Evolutionary conservation across 2,113 vertebrate species (phyloP), one percentile per base, ranked within the genome.

Genomic region (Ameiurus melas): DNA sequence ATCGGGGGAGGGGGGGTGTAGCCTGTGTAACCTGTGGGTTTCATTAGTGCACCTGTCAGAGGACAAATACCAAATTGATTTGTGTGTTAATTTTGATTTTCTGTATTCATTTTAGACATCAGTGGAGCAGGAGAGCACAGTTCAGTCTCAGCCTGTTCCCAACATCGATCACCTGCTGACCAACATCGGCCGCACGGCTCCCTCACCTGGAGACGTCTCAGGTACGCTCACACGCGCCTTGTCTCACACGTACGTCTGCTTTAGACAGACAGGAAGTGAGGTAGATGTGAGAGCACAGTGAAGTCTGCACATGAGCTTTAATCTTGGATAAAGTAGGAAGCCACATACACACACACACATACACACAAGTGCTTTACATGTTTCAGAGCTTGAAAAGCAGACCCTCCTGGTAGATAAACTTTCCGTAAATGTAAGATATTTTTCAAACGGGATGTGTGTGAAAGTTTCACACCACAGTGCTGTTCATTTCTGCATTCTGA

Each of bases 121-220:
- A 92, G 96, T 97, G 88, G 96, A 96, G 91, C 96, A 97, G 91
- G 97, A 97, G 93, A 97, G 93, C 92, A 97, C 98, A 20, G 97
- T 99, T 95, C 97, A 99, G 92, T 98, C 97, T 81, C 98, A 99
- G 97, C 98, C 98, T 91, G 95, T 99, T 93, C 98, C 98, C 93
- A 99, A 99, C 97, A 99, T 99, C 95, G 98, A 99, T 96, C 98
- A 99, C 94, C 96, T 99, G 95, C 97, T 99, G 94, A 98, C 96
- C 96, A 99, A 99, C 97, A 99, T 99, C 93, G 98, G 98, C 92
- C 97, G 98, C 88, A 99, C 98, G 30, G 96, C 96, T 91, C 90
- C 95, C 20, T 95, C 97, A 85, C 98, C 98, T 89, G 98, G 98
- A 93, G 98, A 99, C 93, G 97, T 98, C 94, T 99, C 98, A 98